Percentiles rank a stretch among this genome's conserved stretches.
Conservation (phyloP, 2,797 vertebrate genomes). For the Mormyrus proboscirostris region DNA sequence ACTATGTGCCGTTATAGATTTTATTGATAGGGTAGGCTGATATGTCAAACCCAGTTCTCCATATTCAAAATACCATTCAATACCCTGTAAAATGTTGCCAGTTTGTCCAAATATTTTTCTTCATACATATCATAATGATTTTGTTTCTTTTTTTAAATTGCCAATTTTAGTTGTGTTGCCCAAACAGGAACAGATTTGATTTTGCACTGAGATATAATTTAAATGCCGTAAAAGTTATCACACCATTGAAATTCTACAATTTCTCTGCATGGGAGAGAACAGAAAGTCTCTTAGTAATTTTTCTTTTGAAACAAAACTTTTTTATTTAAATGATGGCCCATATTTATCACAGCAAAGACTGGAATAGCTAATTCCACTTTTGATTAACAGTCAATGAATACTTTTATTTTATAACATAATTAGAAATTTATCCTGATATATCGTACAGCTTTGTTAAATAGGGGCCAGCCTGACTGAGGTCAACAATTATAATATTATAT, state of each 20-base stretch:
- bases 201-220: conserved; percentile 24
- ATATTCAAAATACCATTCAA: not conserved
- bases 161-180: not conserved
- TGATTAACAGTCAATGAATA: not conserved
- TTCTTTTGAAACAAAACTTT: not conserved
- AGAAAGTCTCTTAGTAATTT: conserved; percentile 27
- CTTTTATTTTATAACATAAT: not conserved
- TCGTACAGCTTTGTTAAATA: conserved; percentile 26
- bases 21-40: not conserved
- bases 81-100: not conserved
- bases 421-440: not conserved
- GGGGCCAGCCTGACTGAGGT: conserved; percentile 26
- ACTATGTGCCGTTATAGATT: not conserved
- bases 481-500: conserved; percentile 2
- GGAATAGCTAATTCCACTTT: not conserved
- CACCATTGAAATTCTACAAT: conserved; percentile 18
- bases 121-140: not conserved
- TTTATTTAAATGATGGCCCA: conserved; percentile 22
- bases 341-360: conserved; percentile 26
- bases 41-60: not conserved
- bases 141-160: not conserved
- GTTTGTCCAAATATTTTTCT: not conserved
- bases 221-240: conserved; percentile 11
- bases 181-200: conserved; percentile 17
- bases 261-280: conserved; percentile 30